Evolutionary conservation across 2,888 invertebrate genomes (phyloP), one percentile per base, ranked within the genome.

Genomic region (Drosophila cognata): DNA sequence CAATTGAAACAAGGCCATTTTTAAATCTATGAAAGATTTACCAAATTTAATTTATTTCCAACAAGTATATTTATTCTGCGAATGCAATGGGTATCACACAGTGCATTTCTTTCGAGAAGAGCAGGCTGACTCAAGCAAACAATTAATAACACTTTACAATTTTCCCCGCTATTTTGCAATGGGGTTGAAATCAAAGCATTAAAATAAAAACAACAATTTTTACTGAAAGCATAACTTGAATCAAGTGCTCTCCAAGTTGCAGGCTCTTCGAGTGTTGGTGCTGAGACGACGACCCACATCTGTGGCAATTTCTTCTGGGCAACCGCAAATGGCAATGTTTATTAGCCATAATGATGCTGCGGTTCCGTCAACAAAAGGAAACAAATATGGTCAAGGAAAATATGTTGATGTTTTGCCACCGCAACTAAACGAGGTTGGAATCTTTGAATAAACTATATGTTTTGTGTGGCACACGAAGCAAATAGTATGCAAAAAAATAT

Each of bases 291-390:
- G 81, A 35, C 52, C 73, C 81, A 78, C 73, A 72, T 79, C 36
- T 53, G 63, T 48, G 64, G 78, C 73, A 69, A 81, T 77, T 79
- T 69, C 55, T 74, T 70, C 50, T 58, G 74, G 77, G 63, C 79
- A 77, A 80, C 84, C 88, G 85, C 84, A 86, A 86, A 86, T 86
- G 83, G 79, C 83, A 84, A 81, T 86, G 89, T 89, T 86, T 89
- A 86, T 86, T 86, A 89, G 89, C 89, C 88, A 83, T 86, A 86
- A 86, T 86, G 86, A 86, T 87, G 86, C 84, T 87, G 84, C 68
- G 79, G 79, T 61, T 61, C 67, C 73, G 69, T 76, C 80, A 88
- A 72, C 74, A 71, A 68, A 64, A 51, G 64, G 60, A 62, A 67
- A 56, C 79, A 79, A 71, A 52, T 38, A 57, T 61, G 21, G 51